Evolutionary conservation across 2,888 invertebrate species (phyloP), one percentile per base, ranked within the genome.

Genomic region (Acleris sparsana): DNA sequence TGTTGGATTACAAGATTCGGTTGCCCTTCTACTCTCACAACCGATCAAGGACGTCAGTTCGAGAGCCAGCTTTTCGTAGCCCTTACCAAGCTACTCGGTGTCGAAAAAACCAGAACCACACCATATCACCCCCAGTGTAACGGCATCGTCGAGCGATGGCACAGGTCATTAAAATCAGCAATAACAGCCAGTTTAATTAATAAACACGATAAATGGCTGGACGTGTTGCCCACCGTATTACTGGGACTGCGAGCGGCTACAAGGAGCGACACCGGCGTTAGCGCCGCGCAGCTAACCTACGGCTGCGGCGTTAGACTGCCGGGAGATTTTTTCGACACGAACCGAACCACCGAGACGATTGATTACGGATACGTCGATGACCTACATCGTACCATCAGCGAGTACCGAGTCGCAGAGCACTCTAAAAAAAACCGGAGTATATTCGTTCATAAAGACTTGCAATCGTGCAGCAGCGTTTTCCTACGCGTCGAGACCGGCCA

Each of bases 21-120:
- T 22, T 65, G 64, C 22, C 71, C 69, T 9, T 11, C 44, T n/a
- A 59, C 29, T 13, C 17, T 63, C 4, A 66, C 49, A 17, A 66
- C 60, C 13, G 70, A 67, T 22, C 72, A 72, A 67, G 67, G 72
- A 43, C 13, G 62, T n/a, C 58, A 67, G 49, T 67, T 72, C 2
- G 69, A 71, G 22, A 51, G 65, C 11, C n/a, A 48, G 1, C 13
- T 22, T 22, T 69, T 69, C 20, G 39, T 43, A 5, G 13, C 11
- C 1, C 25, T 66, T 13, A 29, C 39, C 3, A 55, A 22, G 16
- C 33, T 33, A 6, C 49, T 53, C 5, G 62, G 58, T 3, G 58
- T 58, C 7, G 46, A 39, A 13, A 11, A 44, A 3, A 56, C 18
- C 2, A 56, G 57, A 6, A 69, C 66, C 11, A 69, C 63, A 2